phyloP scores from a whole-genome alignment of 2,888 invertebrate species.

The Acleris literana region DNA sequence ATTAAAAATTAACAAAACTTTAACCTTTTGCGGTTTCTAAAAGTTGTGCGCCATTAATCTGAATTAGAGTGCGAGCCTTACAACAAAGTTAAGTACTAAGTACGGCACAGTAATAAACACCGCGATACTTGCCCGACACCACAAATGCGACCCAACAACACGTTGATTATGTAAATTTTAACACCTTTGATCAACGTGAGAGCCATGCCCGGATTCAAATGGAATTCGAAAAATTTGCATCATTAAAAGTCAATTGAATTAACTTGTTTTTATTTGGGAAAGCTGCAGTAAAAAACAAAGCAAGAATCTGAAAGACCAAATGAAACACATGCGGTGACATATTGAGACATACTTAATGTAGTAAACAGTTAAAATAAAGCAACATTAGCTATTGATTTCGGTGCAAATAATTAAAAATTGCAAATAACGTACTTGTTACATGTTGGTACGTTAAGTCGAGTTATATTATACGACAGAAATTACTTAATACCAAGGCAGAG shows the following conservation, averaged over 20 bases:
- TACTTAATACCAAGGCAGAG: neutral
- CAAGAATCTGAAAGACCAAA: no score
- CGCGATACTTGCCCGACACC: conserved; percentile 16
- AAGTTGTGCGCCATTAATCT: no score
- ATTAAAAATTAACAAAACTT: no score
- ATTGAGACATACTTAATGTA: no score
- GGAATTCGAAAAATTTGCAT: conserved; percentile 67
- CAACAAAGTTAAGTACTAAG: conserved; percentile 20
- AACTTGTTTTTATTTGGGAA: conserved; percentile 59
- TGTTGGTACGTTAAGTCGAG: neutral
- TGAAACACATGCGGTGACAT: neutral
- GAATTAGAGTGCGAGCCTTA: neutral
- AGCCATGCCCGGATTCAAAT: conserved; percentile 55
- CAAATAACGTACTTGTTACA: neutral
- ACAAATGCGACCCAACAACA: conserved; percentile 41
- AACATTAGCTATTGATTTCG: no score
- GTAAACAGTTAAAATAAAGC: no score
- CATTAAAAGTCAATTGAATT: conserved; percentile 72
- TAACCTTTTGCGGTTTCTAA: no score
- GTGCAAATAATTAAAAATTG: no score
- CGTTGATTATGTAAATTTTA: conserved; percentile 62
- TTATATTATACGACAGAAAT: neutral
- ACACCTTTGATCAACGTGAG: conserved; percentile 62
- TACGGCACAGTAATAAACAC: conserved; percentile 26
- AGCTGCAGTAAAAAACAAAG: conserved; percentile 19